Evolutionary conservation across 1,140 invertebrate species (phyloP), one percentile per base, ranked within the genome.

Genomic region (Aphelenchoides avenae): DNA sequence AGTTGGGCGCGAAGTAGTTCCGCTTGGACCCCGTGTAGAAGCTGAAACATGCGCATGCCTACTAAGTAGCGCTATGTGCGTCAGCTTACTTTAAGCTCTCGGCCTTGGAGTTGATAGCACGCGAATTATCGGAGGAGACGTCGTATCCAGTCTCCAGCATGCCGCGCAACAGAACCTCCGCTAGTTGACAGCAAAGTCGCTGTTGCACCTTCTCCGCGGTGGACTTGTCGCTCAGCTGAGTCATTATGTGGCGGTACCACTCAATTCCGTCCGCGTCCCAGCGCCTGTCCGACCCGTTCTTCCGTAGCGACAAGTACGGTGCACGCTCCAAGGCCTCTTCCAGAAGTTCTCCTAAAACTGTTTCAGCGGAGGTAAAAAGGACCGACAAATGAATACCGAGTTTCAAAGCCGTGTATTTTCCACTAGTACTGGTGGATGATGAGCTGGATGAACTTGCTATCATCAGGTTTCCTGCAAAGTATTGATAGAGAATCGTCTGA

Each of bases 21-120:
- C 37, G 54, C 31, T 67, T 59, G 5, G 61, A 67, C 30, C 61
- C 61, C 15, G 61, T 67, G 27, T 64, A 64, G 34, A 64, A 64
- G 22, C 63, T 61, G 31, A 64, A 65, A 36, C 18, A 26, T 48
- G 27, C 9, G 7, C 20, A 13, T 52, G 15, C 4, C 11, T 57
- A 1, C 13, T 11, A 11, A 44, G 1, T 50, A 44, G 15, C n/a
- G n/a, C n/a, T n/a, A n/a, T n/a, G n/a, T n/a, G n/a, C n/a, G n/a
- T n/a, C n/a, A 15, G 51, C 36, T 61, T 27, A 61, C 61, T 37
- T 61, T 29, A 62, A 42, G 22, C 42, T 66, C 11, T 48, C 42
- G 5, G 49, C 44, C 22, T 62, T 62, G 33, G 20, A 24, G 26
- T 61, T 62, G 4, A 62, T 62, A 15, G 60, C 60, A 15, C 20